Evolutionary conservation across 2,888 invertebrate genomes (phyloP).

Genomic region (Drosophila neutralis): DNA sequence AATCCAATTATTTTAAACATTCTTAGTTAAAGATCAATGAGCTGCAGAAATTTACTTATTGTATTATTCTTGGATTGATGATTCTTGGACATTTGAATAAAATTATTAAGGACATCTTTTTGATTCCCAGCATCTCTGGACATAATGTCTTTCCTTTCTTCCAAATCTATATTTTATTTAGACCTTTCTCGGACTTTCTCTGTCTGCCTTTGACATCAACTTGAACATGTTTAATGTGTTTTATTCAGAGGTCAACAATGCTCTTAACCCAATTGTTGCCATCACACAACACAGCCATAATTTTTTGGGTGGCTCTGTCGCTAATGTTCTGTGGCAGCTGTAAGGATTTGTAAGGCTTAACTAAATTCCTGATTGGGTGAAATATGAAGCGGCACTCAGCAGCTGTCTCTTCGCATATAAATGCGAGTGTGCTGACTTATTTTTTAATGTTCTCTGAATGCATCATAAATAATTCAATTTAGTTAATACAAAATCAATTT

Average conservation of each 20-base stretch:
- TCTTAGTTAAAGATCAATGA: not conserved
- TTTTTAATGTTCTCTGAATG: constrained; percentile 56
- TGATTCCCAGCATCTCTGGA: not conserved
- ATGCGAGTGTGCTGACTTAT: constrained; percentile 51
- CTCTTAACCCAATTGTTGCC: constrained; percentile 4
- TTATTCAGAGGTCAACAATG: constrained; percentile 32
- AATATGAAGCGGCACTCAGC: constrained; percentile 47
- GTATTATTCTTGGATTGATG: not conserved
- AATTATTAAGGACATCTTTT: not conserved
- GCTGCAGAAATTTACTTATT: not conserved
- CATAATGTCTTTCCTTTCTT: not conserved
- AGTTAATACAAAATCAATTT: constrained; percentile 75
- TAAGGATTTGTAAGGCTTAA: constrained; percentile 66
- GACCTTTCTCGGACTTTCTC: not conserved
- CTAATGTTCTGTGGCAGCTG: constrained; percentile 50
- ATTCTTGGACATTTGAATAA: not conserved
- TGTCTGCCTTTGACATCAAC: too few species aligned
- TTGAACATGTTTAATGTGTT: not conserved
- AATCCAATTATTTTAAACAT: not conserved
- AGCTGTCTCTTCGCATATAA: constrained; percentile 55
- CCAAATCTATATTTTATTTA: not conserved
- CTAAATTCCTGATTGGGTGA: constrained; percentile 54
- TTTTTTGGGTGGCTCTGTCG: not conserved
- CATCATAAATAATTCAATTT: constrained; percentile 74
- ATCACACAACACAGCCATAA: not conserved